Base-by-base conservation (phyloP, 2,797 vertebrate species). In the Lepidocolaptes lacrymiger region DNA sequence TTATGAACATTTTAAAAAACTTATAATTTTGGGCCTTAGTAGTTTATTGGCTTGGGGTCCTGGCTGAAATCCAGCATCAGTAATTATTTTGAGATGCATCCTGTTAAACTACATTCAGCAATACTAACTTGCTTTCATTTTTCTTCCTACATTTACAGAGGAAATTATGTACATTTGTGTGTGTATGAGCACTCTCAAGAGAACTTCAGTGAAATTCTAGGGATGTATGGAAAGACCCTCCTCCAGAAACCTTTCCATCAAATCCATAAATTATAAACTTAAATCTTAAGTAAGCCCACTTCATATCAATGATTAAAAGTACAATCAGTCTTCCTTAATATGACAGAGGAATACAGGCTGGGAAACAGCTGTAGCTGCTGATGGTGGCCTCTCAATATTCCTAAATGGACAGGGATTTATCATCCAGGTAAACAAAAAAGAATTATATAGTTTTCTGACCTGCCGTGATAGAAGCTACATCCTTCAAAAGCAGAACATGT, bases 11-110 rank as follows among this genome's bases (percentile, higher is more conserved):
- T 89, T 80, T 89, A 86, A 95, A 62, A 69, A 39, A 95, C 10
- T 18, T 41, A 36, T 6, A 27, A 27, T 39, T 51, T 58, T 10
- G 49, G 75, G n/a, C 14, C 87, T 73, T 22, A 51, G 56, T 17
- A 77, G 10, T 30, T 59, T 59, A 18, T 28, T 79, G 63, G 21
- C 64, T 80, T 62, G 26, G 51, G 56, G 51, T 81, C 16, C 55
- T 90, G 74, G 73, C 48, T 69, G 72, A 89, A 94, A 85, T 69
- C 69, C 82, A 92, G 59, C 51, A 86, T 66, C 34, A 75, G 55
- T 66, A 75, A 93, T 43, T 69, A 81, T 37, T 84, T 0, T 8
- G 51, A 88, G 58, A 68, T 9, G 22, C 32, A 76, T 69, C 66
- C 67, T 75, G 34, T 39, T 56, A 74, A 67, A 32, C 20, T 84